A percentile compares a stretch with the other conserved stretches of the same genome.
Evolutionary conservation across 2,888 invertebrate species (phyloP).

Genomic region (Aricia artaxerxes): DNA sequence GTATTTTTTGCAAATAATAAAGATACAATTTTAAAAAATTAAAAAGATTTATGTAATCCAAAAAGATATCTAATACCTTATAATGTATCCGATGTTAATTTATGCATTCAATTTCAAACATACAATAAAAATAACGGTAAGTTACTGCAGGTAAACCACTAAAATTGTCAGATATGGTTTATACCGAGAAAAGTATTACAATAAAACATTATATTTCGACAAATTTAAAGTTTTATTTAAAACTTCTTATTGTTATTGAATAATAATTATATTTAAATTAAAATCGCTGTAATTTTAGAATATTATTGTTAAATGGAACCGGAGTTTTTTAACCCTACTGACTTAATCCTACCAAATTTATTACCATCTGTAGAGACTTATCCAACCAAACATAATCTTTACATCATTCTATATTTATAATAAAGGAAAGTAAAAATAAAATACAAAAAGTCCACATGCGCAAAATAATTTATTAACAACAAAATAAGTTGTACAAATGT

Average conservation of each 20-base stretch:
- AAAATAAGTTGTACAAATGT: constrained; percentile 8
- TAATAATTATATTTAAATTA: not conserved
- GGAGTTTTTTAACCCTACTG: not conserved
- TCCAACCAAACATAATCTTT: not conserved
- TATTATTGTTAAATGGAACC: constrained; percentile 2
- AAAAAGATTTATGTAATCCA: too few species aligned
- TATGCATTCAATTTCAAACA: too few species aligned
- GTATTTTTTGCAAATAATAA: not conserved
- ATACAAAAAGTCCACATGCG: not conserved
- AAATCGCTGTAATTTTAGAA: not conserved
- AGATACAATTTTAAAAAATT: not conserved
- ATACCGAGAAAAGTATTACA: not conserved
- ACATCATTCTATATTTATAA: not conserved
- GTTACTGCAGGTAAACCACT: not conserved
- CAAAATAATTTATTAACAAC: constrained; percentile 18
- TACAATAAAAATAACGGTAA: not conserved
- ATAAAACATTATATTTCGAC: not conserved
- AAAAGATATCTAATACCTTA: too few species aligned
- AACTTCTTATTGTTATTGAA: not conserved
- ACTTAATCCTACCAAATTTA: not conserved
- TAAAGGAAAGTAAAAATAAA: constrained; percentile 6
- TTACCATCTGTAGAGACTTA: not conserved
- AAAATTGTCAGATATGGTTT: too few species aligned
- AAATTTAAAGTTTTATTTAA: not conserved
- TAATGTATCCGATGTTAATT: too few species aligned